Conservation (phyloP, 2,797 vertebrate species). For the Manis crassicaudata region DNA sequence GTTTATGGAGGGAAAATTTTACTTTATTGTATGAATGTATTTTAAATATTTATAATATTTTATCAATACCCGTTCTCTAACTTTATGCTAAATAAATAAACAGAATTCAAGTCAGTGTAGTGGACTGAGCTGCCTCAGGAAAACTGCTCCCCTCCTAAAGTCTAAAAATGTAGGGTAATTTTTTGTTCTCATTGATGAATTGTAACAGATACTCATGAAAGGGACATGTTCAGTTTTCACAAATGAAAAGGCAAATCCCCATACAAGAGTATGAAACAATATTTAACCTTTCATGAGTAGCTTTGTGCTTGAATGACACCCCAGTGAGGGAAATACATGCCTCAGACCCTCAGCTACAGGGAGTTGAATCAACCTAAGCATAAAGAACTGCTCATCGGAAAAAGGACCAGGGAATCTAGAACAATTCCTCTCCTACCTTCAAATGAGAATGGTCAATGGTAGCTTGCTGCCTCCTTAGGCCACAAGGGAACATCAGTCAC, state of each 20-base stretch:
- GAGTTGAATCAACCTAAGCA: background rate
- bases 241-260: background rate
- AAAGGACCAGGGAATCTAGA: background rate
- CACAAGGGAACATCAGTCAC: background rate
- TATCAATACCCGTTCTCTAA: background rate
- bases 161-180: background rate
- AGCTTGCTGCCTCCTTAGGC: background rate
- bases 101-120: background rate
- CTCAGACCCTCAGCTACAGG: fast-evolving
- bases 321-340: fast-evolving
- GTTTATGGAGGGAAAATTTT: background rate
- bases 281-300: background rate
- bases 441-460: background rate
- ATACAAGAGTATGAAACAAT: background rate
- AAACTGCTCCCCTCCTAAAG: background rate
- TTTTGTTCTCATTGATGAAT: background rate
- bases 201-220: background rate
- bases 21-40: background rate
- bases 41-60: background rate
- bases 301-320: background rate
- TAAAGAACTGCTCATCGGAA: background rate
- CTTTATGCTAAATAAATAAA: background rate
- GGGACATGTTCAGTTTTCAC: background rate
- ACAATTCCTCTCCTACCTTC: background rate
- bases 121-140: background rate